A percentile compares a stretch with the other conserved stretches of the same genome.
phyloP scores from a whole-genome alignment of 1,140 invertebrate genomes.

The Brachystomella parvula region DNA sequence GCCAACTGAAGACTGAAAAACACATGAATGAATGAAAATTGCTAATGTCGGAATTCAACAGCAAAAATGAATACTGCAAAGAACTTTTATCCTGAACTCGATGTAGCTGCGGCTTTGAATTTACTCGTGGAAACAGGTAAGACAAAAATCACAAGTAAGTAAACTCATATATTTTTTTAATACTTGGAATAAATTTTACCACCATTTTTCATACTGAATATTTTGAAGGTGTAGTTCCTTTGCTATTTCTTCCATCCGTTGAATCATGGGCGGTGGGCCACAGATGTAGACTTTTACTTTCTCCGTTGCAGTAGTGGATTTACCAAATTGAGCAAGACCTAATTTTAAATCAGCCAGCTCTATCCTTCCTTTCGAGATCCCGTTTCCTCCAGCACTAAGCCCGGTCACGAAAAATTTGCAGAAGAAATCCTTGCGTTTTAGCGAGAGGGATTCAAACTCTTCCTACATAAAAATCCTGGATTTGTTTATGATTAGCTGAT shows the following conservation, averaged over 20 bases:
- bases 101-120: too few relatives aligned
- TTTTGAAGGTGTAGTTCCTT: background rate
- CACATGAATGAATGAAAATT: too few relatives aligned
- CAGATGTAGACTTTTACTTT: slow-evolving; percentile 23
- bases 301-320: background rate
- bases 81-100: too few relatives aligned
- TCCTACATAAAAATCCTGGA: background rate
- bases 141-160: too few relatives aligned
- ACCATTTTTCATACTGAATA: background rate
- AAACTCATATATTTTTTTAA: background rate
- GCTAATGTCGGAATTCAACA: too few relatives aligned
- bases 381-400: background rate
- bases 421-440: background rate
- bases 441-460: slow-evolving; percentile 1
- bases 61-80: too few relatives aligned
- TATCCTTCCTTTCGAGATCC: slow-evolving; percentile 8
- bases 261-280: slow-evolving; percentile 26
- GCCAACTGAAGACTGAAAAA: too few relatives aligned
- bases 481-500: background rate
- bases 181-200: background rate
- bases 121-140: too few relatives aligned
- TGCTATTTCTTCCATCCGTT: slow-evolving; percentile 10
- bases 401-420: slow-evolving; percentile 3
- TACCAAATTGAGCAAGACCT: background rate
- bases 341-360: background rate